phyloP scores from a whole-genome alignment of 2,797 vertebrate species.

The Rhyacichthys aspro region DNA sequence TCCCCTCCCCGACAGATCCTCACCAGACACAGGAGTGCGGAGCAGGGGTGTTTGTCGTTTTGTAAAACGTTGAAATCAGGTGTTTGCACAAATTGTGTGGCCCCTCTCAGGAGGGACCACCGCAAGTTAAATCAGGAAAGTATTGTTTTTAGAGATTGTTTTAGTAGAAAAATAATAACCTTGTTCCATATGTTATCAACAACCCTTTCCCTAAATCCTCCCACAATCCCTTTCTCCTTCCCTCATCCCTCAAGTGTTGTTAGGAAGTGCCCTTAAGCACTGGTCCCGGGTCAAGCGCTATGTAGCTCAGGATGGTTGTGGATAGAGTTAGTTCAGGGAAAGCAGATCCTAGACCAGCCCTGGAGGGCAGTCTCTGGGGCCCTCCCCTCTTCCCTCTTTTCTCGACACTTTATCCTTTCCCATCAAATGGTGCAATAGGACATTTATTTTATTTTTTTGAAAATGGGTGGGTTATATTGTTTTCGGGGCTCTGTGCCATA shows the following conservation, averaged over 20 bases:
- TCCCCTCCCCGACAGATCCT: constrained; percentile 47
- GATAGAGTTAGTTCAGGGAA: constrained; percentile 82
- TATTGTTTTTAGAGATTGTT: constrained; percentile 85
- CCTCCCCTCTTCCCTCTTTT: constrained; percentile 69
- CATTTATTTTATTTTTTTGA: constrained; percentile 56
- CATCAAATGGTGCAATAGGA: constrained; percentile 86
- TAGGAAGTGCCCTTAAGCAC: constrained; percentile 84
- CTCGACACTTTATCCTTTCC: constrained; percentile 79
- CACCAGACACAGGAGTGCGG: constrained; percentile 63
- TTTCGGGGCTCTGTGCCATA: constrained; percentile 82
- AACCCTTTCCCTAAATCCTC: constrained; percentile 38
- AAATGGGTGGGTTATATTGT: constrained; percentile 68
- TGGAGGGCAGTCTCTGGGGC: constrained; percentile 81
- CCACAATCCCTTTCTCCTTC: constrained; percentile 25
- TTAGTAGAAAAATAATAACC: constrained; percentile 76
- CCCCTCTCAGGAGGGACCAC: constrained; percentile 59
- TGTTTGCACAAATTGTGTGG: constrained; percentile 84
- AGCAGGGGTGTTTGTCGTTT: constrained; percentile 62
- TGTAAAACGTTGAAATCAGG: constrained; percentile 83
- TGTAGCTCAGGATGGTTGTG: constrained; percentile 80
- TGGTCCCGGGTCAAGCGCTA: constrained; percentile 82
- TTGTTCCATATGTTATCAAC: constrained; percentile 74
- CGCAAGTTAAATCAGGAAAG: constrained; percentile 85
- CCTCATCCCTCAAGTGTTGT: constrained; percentile 70
- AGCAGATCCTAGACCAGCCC: constrained; percentile 83